Evolutionary conservation across 2,797 vertebrate species (phyloP).

Genomic region (Sebastolobus altivelis): DNA sequence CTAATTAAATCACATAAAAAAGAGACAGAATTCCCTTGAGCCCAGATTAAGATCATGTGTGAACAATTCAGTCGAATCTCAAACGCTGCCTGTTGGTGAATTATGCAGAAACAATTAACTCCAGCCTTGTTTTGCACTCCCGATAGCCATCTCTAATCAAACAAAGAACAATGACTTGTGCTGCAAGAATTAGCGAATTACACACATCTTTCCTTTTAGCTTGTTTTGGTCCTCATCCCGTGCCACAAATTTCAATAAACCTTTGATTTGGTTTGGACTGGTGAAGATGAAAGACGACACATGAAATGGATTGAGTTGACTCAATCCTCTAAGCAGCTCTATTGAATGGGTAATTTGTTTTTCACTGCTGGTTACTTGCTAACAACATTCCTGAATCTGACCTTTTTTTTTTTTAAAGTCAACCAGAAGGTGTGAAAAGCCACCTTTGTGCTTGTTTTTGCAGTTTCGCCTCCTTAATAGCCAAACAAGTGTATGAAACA

Average conservation of each 20-base stretch:
- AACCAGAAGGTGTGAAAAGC: conserved; percentile 61
- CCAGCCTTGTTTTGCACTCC: conserved; percentile 25
- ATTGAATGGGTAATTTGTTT: conserved; percentile 65
- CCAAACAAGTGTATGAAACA: conserved; percentile 65
- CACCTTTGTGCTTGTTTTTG: conserved; percentile 42
- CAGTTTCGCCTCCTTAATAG: conserved; percentile 30
- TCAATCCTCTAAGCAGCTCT: conserved; percentile 60
- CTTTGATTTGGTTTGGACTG: conserved; percentile 54
- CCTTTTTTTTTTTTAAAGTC: conserved; percentile 50
- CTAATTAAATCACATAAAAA: conserved; percentile 62
- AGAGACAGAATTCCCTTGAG: conserved; percentile 54
- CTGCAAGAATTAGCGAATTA: conserved; percentile 11
- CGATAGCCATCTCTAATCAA: conserved; percentile 55
- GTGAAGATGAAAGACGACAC: conserved; percentile 55
- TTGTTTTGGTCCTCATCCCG: conserved; percentile 25
- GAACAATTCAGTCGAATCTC: conserved; percentile 28
- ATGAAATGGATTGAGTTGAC: conserved; percentile 51
- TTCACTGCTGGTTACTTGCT: conserved; percentile 66
- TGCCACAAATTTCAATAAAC: conserved; percentile 6
- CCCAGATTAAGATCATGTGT: conserved; percentile 41
- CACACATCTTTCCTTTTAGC: conserved; percentile 12
- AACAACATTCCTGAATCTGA: conserved; percentile 50
- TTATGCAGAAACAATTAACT: conserved; percentile 50
- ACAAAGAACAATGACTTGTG: conserved; percentile 21
- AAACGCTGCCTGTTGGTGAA: conserved; percentile 28